Conservation (phyloP, 2,113 vertebrate genomes). For the Myrmophylax atrothorax region DNA sequence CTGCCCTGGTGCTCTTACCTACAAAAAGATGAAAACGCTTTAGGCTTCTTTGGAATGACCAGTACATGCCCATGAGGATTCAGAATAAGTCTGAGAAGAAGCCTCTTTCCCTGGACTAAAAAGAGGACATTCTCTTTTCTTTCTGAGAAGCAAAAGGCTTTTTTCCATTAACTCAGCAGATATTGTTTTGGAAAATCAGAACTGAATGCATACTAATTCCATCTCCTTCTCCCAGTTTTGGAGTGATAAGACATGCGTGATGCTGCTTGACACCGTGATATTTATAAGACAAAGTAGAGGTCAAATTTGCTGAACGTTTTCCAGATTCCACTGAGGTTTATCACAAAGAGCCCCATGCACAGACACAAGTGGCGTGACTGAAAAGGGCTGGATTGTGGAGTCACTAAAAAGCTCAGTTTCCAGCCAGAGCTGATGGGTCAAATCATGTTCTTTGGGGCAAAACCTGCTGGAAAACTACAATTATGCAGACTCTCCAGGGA, state of each 20-base stretch:
- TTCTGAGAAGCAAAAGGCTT: slow-evolving; percentile 1
- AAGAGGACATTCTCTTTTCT: neutral
- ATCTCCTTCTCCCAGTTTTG: slow-evolving; percentile 11
- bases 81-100: neutral
- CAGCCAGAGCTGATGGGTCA: neutral
- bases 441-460: neutral
- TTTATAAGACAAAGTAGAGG: slow-evolving; percentile 70
- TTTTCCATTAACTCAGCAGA: slow-evolving; percentile 29
- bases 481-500: neutral
- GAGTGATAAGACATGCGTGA: slow-evolving; percentile 32
- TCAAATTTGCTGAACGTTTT: slow-evolving; percentile 65
- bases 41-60: neutral
- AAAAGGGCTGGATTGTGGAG: slow-evolving; percentile 39
- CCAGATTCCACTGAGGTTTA: slow-evolving; percentile 69
- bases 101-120: neutral
- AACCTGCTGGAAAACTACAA: neutral
- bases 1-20: neutral
- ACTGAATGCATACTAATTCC: slow-evolving; percentile 45
- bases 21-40: neutral
- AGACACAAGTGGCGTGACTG: slow-evolving; percentile 23
- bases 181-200: slow-evolving; percentile 43
- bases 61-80: neutral
- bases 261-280: slow-evolving; percentile 63
- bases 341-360: slow-evolving; percentile 60
- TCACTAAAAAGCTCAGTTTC: slow-evolving; percentile 25